Percentiles rank a stretch among this genome's conserved stretches.
Evolutionary conservation across 2,888 invertebrate genomes (phyloP).

Genomic region (Eilema sororculum): DNA sequence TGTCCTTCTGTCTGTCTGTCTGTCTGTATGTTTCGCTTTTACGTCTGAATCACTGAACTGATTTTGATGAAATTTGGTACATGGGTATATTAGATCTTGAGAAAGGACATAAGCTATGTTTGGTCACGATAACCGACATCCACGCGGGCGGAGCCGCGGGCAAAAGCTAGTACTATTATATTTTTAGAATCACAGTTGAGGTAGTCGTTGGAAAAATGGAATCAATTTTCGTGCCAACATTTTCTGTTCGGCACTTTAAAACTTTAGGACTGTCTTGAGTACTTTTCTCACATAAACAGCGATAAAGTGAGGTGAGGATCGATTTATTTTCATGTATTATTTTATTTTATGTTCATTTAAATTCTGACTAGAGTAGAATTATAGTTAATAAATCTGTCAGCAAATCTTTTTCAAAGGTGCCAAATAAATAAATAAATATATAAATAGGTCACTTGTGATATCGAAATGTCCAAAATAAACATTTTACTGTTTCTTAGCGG

Average conservation of each 20-base stretch:
- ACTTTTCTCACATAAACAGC: not conserved
- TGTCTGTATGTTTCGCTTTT: too few species aligned
- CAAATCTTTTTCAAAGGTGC: not conserved
- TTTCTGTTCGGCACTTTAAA: not conserved
- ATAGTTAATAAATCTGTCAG: not conserved
- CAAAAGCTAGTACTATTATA: too few species aligned
- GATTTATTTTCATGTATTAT: not conserved
- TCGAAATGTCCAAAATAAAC: too few species aligned
- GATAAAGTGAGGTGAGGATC: not conserved
- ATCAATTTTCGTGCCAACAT: not conserved
- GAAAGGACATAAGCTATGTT: too few species aligned
- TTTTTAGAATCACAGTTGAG: not conserved
- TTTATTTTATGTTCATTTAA: not conserved
- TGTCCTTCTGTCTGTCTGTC: too few species aligned
- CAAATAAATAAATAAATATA: too few species aligned
- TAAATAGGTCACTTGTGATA: not conserved
- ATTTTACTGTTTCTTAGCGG: too few species aligned
- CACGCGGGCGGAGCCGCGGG: too few species aligned
- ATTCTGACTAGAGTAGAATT: not conserved
- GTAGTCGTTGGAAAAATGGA: not conserved
- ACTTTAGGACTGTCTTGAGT: not conserved
- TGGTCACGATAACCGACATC: too few species aligned
- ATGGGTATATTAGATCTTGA: too few species aligned
- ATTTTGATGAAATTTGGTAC: too few species aligned
- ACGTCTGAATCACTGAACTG: too few species aligned